These are phyloP conservation scores for Corythaeola cristata DNA, from an alignment of 2,113 vertebrate genomes.

Conservation along the genomic window DNA sequence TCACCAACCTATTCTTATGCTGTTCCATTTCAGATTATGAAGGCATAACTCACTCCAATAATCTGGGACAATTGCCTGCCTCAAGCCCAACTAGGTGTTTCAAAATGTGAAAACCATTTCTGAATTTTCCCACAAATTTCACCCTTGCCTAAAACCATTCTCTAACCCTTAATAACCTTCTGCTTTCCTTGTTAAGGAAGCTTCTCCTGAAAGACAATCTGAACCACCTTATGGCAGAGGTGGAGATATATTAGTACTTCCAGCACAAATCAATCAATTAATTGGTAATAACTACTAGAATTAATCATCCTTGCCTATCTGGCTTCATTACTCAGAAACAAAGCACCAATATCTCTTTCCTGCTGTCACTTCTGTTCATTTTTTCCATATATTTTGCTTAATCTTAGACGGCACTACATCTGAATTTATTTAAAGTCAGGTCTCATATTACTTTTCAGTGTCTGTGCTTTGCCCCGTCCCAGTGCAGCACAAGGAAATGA, in stretches of 20 bases:
- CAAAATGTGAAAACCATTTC: background rate
- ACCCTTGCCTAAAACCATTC: background rate
- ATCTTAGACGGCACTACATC: background rate
- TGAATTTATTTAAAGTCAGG: background rate
- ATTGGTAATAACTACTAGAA: background rate
- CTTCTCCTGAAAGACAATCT: background rate
- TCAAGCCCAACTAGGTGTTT: background rate
- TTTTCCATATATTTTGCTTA: background rate
- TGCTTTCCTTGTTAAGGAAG: background rate
- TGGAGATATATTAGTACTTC: background rate
- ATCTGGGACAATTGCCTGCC: background rate
- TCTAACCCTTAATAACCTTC: background rate
- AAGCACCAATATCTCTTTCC: background rate
- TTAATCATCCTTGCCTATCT: background rate
- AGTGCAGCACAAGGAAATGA: background rate
- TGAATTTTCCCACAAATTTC: background rate
- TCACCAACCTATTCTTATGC: background rate
- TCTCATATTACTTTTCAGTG: background rate
- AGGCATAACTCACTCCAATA: background rate
- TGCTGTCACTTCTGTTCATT: background rate
- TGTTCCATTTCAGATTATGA: background rate
- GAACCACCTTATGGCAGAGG: background rate
- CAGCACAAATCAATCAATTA: background rate
- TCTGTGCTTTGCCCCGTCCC: background rate
- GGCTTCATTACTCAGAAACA: background rate